These are phyloP conservation scores for Heliconius nattereri DNA, from an alignment of 1,140 invertebrate genomes.

Conservation along the genomic window DNA sequence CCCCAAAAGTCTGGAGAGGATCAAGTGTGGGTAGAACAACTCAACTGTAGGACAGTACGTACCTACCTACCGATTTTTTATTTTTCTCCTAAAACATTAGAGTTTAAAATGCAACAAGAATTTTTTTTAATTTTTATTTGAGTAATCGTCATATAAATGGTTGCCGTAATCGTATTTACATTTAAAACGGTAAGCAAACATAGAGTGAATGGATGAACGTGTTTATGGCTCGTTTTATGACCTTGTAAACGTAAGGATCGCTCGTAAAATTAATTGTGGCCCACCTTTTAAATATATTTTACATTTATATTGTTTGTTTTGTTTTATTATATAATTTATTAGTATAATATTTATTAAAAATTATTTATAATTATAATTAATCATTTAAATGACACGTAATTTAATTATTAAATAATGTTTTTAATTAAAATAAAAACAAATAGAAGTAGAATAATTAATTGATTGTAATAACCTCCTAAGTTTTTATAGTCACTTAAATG, in stretches of 20 bases:
- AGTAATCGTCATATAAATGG: slow-evolving; percentile 36
- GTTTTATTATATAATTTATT: slow-evolving; percentile 21
- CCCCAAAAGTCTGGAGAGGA: slow-evolving; percentile 59
- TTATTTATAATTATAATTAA: background rate
- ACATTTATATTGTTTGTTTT: slow-evolving; percentile 40
- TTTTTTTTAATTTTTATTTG: slow-evolving; percentile 36
- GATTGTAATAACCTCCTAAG: background rate
- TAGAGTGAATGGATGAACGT: slow-evolving; percentile 69
- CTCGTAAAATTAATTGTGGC: slow-evolving; percentile 68
- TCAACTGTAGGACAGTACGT: slow-evolving; percentile 22
- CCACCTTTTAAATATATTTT: slow-evolving; percentile 44
- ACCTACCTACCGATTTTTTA: slow-evolving; percentile 23
- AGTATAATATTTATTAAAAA: background rate
- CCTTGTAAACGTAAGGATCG: slow-evolving; percentile 75
- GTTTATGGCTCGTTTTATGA: slow-evolving; percentile 78
- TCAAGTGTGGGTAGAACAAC: slow-evolving; percentile 44
- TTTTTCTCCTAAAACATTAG: slow-evolving; percentile 12
- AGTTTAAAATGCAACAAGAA: slow-evolving; percentile 16
- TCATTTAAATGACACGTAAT: background rate
- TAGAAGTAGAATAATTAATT: background rate
- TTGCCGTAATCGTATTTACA: slow-evolving; percentile 63
- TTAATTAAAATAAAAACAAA: background rate
- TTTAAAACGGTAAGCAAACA: slow-evolving; percentile 76
- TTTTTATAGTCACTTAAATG: background rate
- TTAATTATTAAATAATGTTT: background rate